Base-by-base conservation (phyloP, 2,888 invertebrate genomes). In the Melolontha melolontha region DNA sequence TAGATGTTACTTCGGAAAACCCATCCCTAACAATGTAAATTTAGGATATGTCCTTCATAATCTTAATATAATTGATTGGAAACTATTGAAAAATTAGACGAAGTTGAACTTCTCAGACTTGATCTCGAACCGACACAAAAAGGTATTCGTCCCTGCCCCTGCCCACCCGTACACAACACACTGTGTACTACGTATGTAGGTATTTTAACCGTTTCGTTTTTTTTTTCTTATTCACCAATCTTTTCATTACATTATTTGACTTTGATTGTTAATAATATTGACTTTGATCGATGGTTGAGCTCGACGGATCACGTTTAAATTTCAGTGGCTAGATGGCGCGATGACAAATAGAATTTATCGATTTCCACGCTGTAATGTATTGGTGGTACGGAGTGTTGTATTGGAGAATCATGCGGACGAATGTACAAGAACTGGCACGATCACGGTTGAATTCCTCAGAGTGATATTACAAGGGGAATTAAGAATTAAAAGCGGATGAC, bases 261-360 rank as follows among this genome's bases (percentile, higher is more conserved):
- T 82, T 82, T 82, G 83, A 83, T 83, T 81, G 79, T 82, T 81
- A 83, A 81, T 81, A 80, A 77, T 79, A 80, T 78, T 82, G 83
- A 83, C 83, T 79, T 81, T 83, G 83, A 83, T 83, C 81, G 83
- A 83, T 83, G 78, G 79, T 74, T 74, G 70, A 71, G 62, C 71
- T 62, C 67, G 68, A 67, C 74, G 75, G 75, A 77, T 78, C 78
- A 78, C 75, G 71, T 78, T 77, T 72, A 75, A 73, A 76, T 78
- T 77, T 75, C 79, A 77, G 77, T 75, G 74, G 70, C 50, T 66
- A 66, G 66, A 66, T 22, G 59, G 49, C 59, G 66, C 57, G 47
- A 59, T 41, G 41, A 29, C 47, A 57, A 40, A 41, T 27, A 16
- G 50, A 50, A 49, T 44, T 44, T 57, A 49, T 51, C 57, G 50